Conservation (phyloP, 2,113 vertebrate species). For the Coracopsis vasa region DNA sequence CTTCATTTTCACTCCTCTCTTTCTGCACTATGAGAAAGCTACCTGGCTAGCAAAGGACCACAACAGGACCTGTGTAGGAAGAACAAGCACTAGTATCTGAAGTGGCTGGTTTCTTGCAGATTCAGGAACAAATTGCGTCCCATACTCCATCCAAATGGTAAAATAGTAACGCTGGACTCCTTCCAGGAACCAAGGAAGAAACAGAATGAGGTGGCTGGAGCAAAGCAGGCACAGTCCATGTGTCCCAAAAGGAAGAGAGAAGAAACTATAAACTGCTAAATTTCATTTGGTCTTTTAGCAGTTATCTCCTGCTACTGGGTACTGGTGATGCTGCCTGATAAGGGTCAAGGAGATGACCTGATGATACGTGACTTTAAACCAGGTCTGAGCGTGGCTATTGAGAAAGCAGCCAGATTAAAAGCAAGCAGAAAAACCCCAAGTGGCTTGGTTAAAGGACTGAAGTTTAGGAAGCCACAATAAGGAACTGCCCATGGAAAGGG, state of each 20-base stretch:
- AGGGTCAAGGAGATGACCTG: neutral
- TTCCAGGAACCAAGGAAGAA: neutral
- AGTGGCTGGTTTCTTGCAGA: neutral
- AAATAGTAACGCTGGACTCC: neutral
- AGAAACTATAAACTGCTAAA: neutral
- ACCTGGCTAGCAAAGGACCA: neutral
- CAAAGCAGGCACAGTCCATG: neutral
- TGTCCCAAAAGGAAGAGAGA: neutral
- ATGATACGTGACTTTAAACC: neutral
- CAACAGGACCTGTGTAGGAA: neutral
- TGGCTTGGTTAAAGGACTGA: neutral
- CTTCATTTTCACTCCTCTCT: neutral
- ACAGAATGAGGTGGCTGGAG: neutral
- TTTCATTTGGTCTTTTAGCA: neutral
- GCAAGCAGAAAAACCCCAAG: neutral
- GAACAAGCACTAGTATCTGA: neutral
- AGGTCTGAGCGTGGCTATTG: neutral
- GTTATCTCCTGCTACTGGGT: neutral
- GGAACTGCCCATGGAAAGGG: neutral
- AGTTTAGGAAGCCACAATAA: neutral
- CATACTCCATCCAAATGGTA: neutral
- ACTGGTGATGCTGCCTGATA: neutral
- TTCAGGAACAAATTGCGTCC: neutral
- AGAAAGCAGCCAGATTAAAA: neutral
- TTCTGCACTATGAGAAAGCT: neutral